A percentile compares a stretch with the other conserved stretches of the same genome.
phyloP scores from a whole-genome alignment of 2,113 vertebrate genomes.

The Vanacampus margaritifer region DNA sequence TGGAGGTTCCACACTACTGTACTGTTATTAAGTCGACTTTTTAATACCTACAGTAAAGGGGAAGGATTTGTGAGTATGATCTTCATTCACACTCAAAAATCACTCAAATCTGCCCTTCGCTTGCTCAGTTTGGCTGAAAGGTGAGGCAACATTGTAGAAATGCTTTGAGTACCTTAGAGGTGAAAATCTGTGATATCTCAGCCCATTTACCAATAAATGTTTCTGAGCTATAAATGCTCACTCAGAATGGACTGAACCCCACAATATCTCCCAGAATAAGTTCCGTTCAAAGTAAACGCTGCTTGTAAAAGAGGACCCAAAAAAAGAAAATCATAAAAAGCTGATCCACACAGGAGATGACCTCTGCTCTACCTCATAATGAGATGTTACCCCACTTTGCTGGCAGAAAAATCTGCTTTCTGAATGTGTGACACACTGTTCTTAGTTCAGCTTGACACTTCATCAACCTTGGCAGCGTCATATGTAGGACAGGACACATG shows the following conservation, averaged over 20 bases:
- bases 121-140: too few relatives aligned
- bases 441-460: conserved; percentile 33
- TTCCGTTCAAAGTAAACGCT: conserved; percentile 34
- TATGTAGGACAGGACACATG: conserved; percentile 13
- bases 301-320: conserved; percentile 26
- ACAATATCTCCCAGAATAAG: conserved; percentile 11
- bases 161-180: not conserved
- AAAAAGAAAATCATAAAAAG: conserved; percentile 28
- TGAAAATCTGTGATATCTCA: not conserved
- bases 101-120: not conserved
- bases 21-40: not conserved
- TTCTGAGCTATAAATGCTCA: conserved; percentile 6
- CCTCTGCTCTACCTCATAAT: conserved; percentile 62
- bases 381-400: conserved; percentile 61
- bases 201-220: not conserved
- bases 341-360: conserved; percentile 51
- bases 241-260: conserved; percentile 20
- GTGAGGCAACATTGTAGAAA: not conserved
- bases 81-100: not conserved
- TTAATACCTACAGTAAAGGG: not conserved
- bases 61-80: not conserved
- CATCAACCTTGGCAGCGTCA: conserved; percentile 27
- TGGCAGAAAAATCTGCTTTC: conserved; percentile 48
- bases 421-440: conserved; percentile 44
- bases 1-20: not conserved